phyloP scores from a whole-genome alignment of 2,113 vertebrate species.

The Mormyrus iriodes region DNA sequence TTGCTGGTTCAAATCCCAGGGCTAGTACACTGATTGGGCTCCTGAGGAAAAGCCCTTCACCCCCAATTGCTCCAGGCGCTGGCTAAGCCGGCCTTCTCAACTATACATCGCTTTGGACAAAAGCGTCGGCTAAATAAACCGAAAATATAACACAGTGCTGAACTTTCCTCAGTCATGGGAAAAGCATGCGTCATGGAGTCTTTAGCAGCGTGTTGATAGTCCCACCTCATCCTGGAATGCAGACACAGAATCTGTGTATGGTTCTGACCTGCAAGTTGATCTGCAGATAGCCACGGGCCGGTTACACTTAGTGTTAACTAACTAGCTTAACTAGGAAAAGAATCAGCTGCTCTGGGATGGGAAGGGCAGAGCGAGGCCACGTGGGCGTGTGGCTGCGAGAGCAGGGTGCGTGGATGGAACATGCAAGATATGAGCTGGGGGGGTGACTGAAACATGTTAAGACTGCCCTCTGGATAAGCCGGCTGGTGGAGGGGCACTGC shows the following conservation, averaged over 20 bases:
- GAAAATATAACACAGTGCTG: not conserved
- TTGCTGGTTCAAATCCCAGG: not conserved
- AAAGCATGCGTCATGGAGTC: not conserved
- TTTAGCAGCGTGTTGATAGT: not conserved
- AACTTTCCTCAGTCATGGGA: not conserved
- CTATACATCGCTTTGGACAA: not conserved
- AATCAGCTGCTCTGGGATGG: not conserved
- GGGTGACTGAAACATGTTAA: not conserved
- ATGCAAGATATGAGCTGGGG: not conserved
- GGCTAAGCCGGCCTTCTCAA: not conserved
- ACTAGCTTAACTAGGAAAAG: not conserved
- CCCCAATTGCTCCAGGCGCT: not conserved
- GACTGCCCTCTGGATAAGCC: constrained; percentile 13
- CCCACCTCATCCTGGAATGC: not conserved
- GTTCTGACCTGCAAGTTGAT: not conserved
- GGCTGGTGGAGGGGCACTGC: not conserved
- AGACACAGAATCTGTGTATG: not conserved
- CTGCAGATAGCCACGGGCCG: not conserved
- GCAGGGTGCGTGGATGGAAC: not conserved
- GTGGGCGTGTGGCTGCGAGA: not conserved
- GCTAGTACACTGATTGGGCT: not conserved
- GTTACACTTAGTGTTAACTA: not conserved
- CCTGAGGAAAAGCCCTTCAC: not conserved
- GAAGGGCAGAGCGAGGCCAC: not conserved
- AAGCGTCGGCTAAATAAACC: not conserved